Evolutionary conservation across 2,797 vertebrate species (phyloP), one percentile per base, ranked within the genome.

Genomic region (Threskiornis aethiopicus): DNA sequence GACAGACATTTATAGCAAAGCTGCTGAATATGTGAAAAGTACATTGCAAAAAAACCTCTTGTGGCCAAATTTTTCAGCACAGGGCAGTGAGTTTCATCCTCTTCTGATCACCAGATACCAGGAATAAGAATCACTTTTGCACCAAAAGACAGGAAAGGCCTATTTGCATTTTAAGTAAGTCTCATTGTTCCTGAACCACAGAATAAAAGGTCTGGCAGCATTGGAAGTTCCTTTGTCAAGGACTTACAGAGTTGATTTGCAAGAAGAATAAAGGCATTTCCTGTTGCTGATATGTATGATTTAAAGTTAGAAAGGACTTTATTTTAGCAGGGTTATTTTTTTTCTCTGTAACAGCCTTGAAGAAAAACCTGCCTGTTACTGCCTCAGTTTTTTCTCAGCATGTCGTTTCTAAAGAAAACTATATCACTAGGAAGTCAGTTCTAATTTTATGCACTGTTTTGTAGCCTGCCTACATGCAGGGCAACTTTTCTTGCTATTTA

Each of bases 361-460:
- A 94, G 89, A 90, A 97, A 89, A 97, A 57, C 37, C 67, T 91
- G 55, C 70, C 59, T 89, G 71, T 85, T 95, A 69, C 90, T 93
- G 82, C 73, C 79, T 94, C 69, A 59, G 65, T 83, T 96, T 95
- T 95, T 85, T 90, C 93, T 90, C 93, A 94, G 52, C 51, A 73
- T 72, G 67, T 87, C 7, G 20, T 95, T 95, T 95, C 90, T 93
- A 93, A 97, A 97, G 95, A 96, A 97, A 97, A 91, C 84, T 83
- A 55, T 95, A 70, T 95, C 95, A 84, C 89, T 95, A 62, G 85
- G 90, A 96, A 96, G 84, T 95, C 82, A 67, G 54, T 90, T 96
- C 97, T 97, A 97, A 97, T 96, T 97, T 97, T 97, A 94, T 92
- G 90, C 75, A 49, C 87, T 62, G 84, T 91, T 93, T 95, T 93